phyloP scores from a whole-genome alignment of 2,888 invertebrate species.

The Azorinus chamasolen region DNA sequence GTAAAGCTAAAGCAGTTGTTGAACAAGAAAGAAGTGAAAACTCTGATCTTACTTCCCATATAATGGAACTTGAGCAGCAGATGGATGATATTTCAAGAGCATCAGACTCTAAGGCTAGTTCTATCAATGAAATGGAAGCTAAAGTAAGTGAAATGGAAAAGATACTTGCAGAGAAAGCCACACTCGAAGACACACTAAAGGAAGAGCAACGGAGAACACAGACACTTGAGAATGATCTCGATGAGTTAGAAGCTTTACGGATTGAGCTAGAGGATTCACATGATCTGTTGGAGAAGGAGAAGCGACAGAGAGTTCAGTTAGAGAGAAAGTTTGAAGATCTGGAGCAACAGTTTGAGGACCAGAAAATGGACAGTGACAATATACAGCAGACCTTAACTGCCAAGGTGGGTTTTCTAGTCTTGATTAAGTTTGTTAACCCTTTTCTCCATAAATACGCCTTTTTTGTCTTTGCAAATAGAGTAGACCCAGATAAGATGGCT shows the following conservation, averaged over 20 bases:
- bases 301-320: slow-evolving; percentile 61
- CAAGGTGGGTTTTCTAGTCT: slow-evolving; percentile 62
- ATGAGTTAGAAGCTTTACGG: slow-evolving; percentile 66
- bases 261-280: slow-evolving; percentile 70
- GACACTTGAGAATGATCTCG: slow-evolving; percentile 61
- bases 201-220: slow-evolving; percentile 47
- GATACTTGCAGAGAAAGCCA: slow-evolving; percentile 57
- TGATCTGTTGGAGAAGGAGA: slow-evolving; percentile 68
- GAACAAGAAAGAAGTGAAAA: slow-evolving; percentile 76
- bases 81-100: slow-evolving; percentile 66
- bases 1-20: slow-evolving; percentile 71
- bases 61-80: slow-evolving; percentile 65
- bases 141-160: slow-evolving; percentile 67
- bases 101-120: slow-evolving; percentile 59
- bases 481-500: too few relatives aligned
- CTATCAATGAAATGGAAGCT: slow-evolving; percentile 53
- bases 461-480: too few relatives aligned
- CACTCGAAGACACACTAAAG: slow-evolving; percentile 55
- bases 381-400: slow-evolving; percentile 71
- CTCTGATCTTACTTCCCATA: slow-evolving; percentile 71
- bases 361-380: slow-evolving; percentile 75
- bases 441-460: too few relatives aligned
- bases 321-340: slow-evolving; percentile 73
- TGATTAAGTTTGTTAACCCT: too few relatives aligned
- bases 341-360: slow-evolving; percentile 79